Conservation (phyloP, 2,888 invertebrate species). For the Drosophila ustulata region DNA sequence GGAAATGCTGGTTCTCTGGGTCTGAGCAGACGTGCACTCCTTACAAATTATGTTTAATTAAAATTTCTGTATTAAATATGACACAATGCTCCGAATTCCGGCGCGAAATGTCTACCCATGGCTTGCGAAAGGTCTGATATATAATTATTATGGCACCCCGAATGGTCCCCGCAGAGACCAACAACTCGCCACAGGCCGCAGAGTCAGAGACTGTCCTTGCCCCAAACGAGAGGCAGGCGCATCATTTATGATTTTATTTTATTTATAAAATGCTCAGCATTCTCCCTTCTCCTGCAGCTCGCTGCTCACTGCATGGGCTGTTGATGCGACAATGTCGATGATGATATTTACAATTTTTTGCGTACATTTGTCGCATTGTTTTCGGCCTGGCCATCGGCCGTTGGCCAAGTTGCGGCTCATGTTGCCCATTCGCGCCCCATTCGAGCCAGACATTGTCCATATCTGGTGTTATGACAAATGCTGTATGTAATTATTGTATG, state of each 20-base stretch:
- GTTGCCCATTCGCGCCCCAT: conserved; percentile 68
- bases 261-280: conserved; percentile 76
- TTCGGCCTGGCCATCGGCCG: conserved; percentile 23
- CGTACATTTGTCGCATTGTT: conserved; percentile 74
- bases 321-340: conserved; percentile 56
- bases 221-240: conserved; percentile 28
- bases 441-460: conserved; percentile 61
- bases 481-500: conserved; percentile 79
- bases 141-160: conserved; percentile 75
- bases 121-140: conserved; percentile 17
- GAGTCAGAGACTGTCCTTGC: conserved; percentile 25
- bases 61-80: conserved; percentile 85
- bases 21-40: conserved; percentile 78
- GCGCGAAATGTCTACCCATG: conserved; percentile 70
- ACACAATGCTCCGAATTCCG: conserved; percentile 85
- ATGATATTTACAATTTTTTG: conserved; percentile 79
- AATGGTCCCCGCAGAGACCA: conserved; percentile 8
- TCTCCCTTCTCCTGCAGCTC: conserved; percentile 31
- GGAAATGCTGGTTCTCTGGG: conserved; percentile 1
- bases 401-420: conserved; percentile 25
- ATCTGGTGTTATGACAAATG: conserved; percentile 82
- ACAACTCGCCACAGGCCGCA: not conserved
- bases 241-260: conserved; percentile 81
- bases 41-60: conserved; percentile 85
- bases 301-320: conserved; percentile 1